A percentile compares a stretch with the other conserved stretches of the same genome.
phyloP scores from a whole-genome alignment of 1,140 invertebrate species.

The Ooceraea biroi region DNA sequence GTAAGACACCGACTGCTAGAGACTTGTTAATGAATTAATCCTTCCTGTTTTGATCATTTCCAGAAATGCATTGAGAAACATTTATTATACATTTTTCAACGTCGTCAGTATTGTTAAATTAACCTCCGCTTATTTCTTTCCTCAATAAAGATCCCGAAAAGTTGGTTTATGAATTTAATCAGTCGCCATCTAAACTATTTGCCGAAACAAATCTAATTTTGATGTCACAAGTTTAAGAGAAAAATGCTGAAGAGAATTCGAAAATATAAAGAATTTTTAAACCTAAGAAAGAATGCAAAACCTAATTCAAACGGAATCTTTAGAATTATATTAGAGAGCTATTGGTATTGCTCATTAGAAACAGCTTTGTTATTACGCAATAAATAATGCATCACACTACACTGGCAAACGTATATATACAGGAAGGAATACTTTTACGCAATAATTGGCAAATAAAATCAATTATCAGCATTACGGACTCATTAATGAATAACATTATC shows the following conservation, averaged over 20 bases:
- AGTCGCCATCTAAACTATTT: too few species aligned
- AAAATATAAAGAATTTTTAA: too few species aligned
- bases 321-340: conserved; percentile 5
- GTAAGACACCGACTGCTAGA: background rate
- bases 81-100: background rate
- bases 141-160: too few species aligned
- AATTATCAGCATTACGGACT: conserved; percentile 58
- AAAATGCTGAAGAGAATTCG: too few species aligned
- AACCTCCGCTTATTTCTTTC: background rate
- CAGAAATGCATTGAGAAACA: background rate
- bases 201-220: too few species aligned
- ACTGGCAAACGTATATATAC: background rate
- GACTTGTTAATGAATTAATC: conserved; percentile 37
- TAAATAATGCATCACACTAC: conserved; percentile 47
- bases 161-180: too few species aligned
- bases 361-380: conserved; percentile 45
- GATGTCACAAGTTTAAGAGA: too few species aligned
- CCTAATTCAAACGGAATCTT: background rate
- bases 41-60: background rate
- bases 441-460: conserved; percentile 58
- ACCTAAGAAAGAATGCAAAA: too few species aligned
- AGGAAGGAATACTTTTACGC: conserved; percentile 51
- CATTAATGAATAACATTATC: conserved; percentile 59
- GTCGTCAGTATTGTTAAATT: background rate
- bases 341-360: conserved; percentile 36